phyloP scores from a whole-genome alignment of 2,888 invertebrate species.

The Ophion obscuratus region DNA sequence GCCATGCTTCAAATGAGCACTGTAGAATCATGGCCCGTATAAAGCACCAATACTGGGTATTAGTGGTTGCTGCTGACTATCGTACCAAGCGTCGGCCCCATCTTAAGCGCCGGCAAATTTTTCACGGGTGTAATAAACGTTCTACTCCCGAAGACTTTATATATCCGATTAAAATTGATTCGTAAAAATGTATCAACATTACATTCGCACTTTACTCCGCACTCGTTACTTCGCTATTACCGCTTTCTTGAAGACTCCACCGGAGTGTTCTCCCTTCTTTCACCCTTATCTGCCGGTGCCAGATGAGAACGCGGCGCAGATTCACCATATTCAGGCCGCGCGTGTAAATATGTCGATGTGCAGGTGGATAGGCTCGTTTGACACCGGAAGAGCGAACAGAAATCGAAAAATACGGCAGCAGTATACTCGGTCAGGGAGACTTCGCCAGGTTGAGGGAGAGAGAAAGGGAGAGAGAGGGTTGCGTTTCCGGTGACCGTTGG shows the following conservation, averaged over 20 bases:
- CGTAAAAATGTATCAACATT: no score
- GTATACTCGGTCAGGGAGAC: slow-evolving; percentile 31
- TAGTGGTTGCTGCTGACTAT: no score
- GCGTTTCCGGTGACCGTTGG: slow-evolving; percentile 78
- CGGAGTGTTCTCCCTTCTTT: background rate
- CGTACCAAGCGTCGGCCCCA: no score
- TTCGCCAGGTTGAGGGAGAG: background rate
- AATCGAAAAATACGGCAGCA: slow-evolving; percentile 41
- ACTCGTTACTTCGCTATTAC: no score
- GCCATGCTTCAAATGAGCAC: no score
- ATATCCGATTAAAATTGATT: background rate
- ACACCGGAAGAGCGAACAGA: slow-evolving; percentile 50
- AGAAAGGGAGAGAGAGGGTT: slow-evolving; percentile 38
- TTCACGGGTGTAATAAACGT: no score
- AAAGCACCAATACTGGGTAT: no score
- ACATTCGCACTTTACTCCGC: background rate
- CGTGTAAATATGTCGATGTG: slow-evolving; percentile 14
- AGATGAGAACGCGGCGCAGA: background rate
- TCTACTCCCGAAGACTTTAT: background rate
- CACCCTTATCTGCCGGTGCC: background rate
- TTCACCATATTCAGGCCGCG: background rate
- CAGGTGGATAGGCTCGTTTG: slow-evolving; percentile 1
- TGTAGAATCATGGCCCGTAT: no score
- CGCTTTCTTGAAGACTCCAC: background rate
- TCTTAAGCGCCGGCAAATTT: no score